These are phyloP conservation scores for Pyralis farinalis DNA, from an alignment of 2,888 invertebrate species.

Conservation along the genomic window DNA sequence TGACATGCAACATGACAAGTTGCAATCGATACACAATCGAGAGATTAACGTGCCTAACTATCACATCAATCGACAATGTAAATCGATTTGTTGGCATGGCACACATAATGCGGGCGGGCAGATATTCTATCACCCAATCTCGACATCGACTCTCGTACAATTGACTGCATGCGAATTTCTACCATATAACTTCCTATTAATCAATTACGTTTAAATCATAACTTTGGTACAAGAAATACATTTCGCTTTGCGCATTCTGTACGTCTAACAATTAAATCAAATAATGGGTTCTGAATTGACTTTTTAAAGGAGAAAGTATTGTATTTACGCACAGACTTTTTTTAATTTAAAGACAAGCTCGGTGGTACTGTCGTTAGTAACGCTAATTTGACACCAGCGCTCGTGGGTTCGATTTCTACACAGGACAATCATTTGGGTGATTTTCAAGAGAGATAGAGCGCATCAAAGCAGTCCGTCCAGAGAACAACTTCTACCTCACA, in stretches of 20 bases:
- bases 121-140: not conserved
- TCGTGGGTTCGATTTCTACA: too few relatives aligned
- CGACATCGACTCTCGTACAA: constrained; percentile 17
- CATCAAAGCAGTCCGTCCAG: too few relatives aligned
- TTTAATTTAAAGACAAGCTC: too few relatives aligned
- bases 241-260: not conserved
- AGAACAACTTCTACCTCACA: too few relatives aligned
- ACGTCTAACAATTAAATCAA: too few relatives aligned
- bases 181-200: constrained; percentile 29
- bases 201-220: constrained; percentile 35
- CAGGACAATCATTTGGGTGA: too few relatives aligned
- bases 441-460: too few relatives aligned
- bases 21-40: not conserved
- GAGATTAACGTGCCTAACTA: not conserved
- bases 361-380: too few relatives aligned
- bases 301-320: too few relatives aligned
- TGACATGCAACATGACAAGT: not conserved
- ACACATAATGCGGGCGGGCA: constrained; percentile 2
- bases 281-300: too few relatives aligned
- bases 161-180: constrained; percentile 30
- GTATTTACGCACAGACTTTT: too few relatives aligned
- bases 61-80: constrained; percentile 4
- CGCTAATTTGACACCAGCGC: too few relatives aligned
- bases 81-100: constrained; percentile 9
- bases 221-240: not conserved